A percentile compares a stretch with the other conserved stretches of the same genome.
Evolutionary conservation across 2,888 invertebrate species (phyloP).

Genomic region (Clanis bilineata): DNA sequence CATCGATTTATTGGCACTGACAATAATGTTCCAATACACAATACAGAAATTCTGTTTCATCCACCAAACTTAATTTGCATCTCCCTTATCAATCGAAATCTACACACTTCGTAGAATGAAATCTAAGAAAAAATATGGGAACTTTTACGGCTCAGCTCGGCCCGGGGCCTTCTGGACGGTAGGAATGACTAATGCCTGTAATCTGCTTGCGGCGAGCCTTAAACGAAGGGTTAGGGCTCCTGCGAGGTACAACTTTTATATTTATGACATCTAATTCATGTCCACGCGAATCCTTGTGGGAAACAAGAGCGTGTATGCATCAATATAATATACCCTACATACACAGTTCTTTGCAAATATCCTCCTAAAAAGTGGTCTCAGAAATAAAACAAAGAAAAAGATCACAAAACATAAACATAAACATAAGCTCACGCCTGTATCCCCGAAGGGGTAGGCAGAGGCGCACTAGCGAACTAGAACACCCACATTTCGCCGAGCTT

Average conservation of each 20-base stretch:
- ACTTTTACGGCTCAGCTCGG: slow-evolving; percentile 56
- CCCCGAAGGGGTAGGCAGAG: too few species aligned
- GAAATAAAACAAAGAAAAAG: too few species aligned
- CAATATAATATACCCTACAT: too few species aligned
- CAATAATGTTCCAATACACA: neutral
- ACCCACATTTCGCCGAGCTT: too few species aligned
- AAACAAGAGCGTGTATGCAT: slow-evolving; percentile 36
- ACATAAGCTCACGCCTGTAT: too few species aligned
- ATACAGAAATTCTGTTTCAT: neutral
- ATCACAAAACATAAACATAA: too few species aligned
- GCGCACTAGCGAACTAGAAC: too few species aligned
- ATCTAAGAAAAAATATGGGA: slow-evolving; percentile 49
- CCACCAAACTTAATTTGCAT: neutral
- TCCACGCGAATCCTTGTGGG: slow-evolving; percentile 53
- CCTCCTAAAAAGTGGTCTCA: too few species aligned
- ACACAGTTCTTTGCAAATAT: too few species aligned
- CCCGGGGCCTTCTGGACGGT: slow-evolving; percentile 69
- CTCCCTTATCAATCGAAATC: slow-evolving; percentile 28
- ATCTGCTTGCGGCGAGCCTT: slow-evolving; percentile 78
- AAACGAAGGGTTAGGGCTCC: slow-evolving; percentile 77
- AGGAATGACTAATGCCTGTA: slow-evolving; percentile 78
- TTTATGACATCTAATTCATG: slow-evolving; percentile 68
- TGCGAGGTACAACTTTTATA: slow-evolving; percentile 52
- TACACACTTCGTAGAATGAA: slow-evolving; percentile 35
- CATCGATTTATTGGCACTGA: too few species aligned